Evolutionary conservation across 2,888 invertebrate species (phyloP).

Genomic region (Drosophila rubida): DNA sequence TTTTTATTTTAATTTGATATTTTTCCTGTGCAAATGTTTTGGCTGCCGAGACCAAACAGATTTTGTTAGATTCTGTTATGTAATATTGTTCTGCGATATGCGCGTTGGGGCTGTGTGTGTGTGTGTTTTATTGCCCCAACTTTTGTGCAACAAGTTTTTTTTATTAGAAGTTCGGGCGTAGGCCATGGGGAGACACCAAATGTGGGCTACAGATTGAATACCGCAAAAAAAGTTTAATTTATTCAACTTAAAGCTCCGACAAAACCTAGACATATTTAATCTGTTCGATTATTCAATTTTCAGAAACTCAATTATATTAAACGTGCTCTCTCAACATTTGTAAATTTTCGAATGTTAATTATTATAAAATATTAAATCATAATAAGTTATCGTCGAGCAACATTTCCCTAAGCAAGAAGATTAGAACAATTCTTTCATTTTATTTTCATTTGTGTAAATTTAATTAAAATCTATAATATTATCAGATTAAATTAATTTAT

Average conservation of each 20-base stretch:
- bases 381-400: too few species aligned
- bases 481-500: too few species aligned
- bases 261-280: background rate
- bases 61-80: conserved; percentile 60
- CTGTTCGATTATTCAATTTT: background rate
- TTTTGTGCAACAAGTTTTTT: conserved; percentile 70
- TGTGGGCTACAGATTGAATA: conserved; percentile 43
- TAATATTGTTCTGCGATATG: conserved; percentile 55
- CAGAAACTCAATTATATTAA: too few species aligned
- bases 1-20: conserved; percentile 70
- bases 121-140: conserved; percentile 43
- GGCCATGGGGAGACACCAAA: conserved; percentile 30
- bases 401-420: too few species aligned
- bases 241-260: background rate
- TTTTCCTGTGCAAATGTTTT: conserved; percentile 68
- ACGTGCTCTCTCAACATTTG: too few species aligned
- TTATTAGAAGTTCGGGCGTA: conserved; percentile 1
- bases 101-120: conserved; percentile 7
- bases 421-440: too few species aligned
- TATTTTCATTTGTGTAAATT: too few species aligned
- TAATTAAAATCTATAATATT: too few species aligned
- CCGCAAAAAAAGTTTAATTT: background rate
- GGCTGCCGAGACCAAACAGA: conserved; percentile 65
- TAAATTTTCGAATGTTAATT: too few species aligned
- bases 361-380: too few species aligned